Conservation (phyloP, 2,113 vertebrate genomes). For the Syrmaticus mikado region DNA sequence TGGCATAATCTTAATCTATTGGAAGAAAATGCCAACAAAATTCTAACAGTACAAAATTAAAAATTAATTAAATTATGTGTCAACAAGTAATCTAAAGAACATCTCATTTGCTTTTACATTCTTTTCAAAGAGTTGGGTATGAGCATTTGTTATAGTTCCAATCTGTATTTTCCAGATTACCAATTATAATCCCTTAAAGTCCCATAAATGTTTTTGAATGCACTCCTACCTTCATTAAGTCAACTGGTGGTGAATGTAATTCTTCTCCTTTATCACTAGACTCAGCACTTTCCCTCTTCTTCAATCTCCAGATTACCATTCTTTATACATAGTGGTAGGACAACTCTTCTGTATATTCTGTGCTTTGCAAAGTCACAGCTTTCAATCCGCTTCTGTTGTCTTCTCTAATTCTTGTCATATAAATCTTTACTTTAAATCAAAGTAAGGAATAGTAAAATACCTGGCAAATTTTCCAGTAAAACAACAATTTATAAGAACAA, state of each 20-base stretch:
- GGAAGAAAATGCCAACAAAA: conserved; percentile 3
- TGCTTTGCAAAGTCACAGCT: not conserved
- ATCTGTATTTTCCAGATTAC: not conserved
- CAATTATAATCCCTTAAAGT: conserved; percentile 14
- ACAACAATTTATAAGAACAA: not conserved
- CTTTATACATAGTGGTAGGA: not conserved
- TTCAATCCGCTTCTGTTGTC: not conserved
- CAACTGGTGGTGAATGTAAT: not conserved
- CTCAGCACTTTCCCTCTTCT: not conserved
- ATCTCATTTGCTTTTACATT: not conserved
- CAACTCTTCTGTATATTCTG: not conserved
- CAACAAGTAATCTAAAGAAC: not conserved
- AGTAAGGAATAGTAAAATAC: not conserved
- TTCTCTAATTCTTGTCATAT: not conserved
- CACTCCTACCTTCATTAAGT: not conserved
- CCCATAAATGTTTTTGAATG: conserved; percentile 2
- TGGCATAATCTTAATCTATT: not conserved
- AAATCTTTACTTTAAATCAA: not conserved
- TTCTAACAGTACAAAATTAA: conserved; percentile 5
- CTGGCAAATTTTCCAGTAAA: not conserved
- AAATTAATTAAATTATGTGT: conserved; percentile 45
- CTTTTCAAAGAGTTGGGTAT: not conserved
- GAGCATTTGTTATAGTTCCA: not conserved
- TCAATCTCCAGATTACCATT: not conserved
- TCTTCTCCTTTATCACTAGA: not conserved